Evolutionary conservation across 1,140 invertebrate genomes (phyloP), one percentile per base, ranked within the genome.

Genomic region (Tenebrio molitor): DNA sequence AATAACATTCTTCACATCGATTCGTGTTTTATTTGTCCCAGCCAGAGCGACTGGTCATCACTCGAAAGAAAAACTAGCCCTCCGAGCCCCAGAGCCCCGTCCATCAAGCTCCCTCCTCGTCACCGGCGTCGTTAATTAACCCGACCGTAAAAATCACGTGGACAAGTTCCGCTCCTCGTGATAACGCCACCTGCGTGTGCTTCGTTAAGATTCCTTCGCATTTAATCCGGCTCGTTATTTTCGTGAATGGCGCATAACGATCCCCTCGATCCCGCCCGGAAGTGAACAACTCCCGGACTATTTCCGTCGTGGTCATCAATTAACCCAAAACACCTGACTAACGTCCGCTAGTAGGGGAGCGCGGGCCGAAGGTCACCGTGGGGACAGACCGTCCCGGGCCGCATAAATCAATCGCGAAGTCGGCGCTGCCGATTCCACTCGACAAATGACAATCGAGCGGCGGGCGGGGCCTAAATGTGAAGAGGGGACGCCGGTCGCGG

Each of bases 401-500:
- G 25, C 14, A 19, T 39, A 58, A 58, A 39, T 69, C 29, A 53
- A 58, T 44, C 42, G 66, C 39, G 41, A 50, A 58, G 36, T 36
- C 66, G 33, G 14, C 41, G 65, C 39, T 44, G 12, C 41, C 69
- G 10, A 53, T 8, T 34, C 33, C 33, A 58, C 33, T 46, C 21
- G 62, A 72, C 62, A 66, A 66, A 72, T 66, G 62, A 46, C 58
- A 65, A 50, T 63, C 62, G 15, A 14, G 41, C 34, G 29, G 39
- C 23, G 34, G 41, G 41, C 63, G 70, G 42, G 23, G 7, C 15
- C 23, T 16, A 41, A n/a, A 8, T 16, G 64, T 15, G 33, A 17
- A 69, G 63, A 23, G 71, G 74, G 71, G 62, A 53, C 41, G 29
- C 12, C 12, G 23, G 44, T 42, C 64, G 17, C 46, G 75, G 46